Conservation (phyloP, 2,888 invertebrate genomes). For the Unio pictorum region DNA sequence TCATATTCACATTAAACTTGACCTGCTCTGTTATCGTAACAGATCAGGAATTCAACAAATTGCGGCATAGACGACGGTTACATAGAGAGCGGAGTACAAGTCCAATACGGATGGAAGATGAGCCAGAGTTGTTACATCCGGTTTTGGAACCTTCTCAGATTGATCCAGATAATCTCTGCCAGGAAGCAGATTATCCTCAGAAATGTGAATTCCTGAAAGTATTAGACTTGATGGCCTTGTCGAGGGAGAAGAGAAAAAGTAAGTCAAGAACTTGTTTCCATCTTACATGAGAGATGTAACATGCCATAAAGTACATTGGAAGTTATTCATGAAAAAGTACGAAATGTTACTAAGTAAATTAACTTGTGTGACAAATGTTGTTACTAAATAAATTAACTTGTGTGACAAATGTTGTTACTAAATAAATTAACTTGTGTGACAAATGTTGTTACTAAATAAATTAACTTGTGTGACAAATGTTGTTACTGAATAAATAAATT, state of each 20-base stretch:
- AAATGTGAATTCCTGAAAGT: constrained; percentile 55
- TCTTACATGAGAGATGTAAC: not conserved
- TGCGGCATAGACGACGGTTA: constrained; percentile 50
- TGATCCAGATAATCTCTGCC: constrained; percentile 46
- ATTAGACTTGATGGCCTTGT: constrained; percentile 42
- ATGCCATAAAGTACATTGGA: no score
- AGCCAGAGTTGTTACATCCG: constrained; percentile 18
- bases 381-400: no score
- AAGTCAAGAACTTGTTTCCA: constrained; percentile 1
- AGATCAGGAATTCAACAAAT: constrained; percentile 62
- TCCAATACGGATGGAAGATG: constrained; percentile 50
- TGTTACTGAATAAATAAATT: no score
- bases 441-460: no score
- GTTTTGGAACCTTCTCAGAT: constrained; percentile 19
- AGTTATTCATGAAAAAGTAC: no score
- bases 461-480: no score
- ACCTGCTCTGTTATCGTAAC: not conserved
- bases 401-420: no score
- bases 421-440: no score
- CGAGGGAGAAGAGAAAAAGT: constrained; percentile 52
- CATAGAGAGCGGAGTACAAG: constrained; percentile 60
- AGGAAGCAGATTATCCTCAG: constrained; percentile 52
- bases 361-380: no score
- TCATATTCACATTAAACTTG: not conserved
- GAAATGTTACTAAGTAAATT: no score